Evolutionary conservation across 2,113 vertebrate genomes (phyloP).

Genomic region (Sitta europaea): DNA sequence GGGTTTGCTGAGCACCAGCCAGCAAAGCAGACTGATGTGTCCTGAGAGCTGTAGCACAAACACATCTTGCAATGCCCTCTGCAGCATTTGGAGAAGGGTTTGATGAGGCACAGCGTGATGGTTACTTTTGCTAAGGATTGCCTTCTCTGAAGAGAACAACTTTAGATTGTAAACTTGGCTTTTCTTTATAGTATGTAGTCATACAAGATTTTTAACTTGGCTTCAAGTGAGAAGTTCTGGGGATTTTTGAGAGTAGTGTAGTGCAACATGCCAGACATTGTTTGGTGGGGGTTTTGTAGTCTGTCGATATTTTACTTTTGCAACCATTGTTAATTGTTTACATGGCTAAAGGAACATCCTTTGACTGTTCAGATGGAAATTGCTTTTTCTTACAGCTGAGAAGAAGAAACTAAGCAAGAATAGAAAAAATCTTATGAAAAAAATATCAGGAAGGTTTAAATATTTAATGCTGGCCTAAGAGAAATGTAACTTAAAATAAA

Average conservation of each 20-base stretch:
- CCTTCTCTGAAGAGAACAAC: not conserved
- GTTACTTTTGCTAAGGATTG: not conserved
- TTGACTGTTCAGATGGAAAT: not conserved
- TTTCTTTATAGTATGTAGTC: not conserved
- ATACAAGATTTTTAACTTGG: not conserved
- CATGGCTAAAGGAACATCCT: not conserved
- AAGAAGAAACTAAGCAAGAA: not conserved
- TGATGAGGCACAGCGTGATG: not conserved
- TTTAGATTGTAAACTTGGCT: not conserved
- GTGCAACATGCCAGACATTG: not conserved
- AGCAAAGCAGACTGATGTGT: not conserved
- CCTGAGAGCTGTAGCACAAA: not conserved
- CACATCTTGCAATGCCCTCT: not conserved
- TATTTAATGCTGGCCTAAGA: not conserved
- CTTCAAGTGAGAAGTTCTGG: not conserved
- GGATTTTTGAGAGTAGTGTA: not conserved
- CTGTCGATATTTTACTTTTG: not conserved
- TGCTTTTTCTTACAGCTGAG: not conserved
- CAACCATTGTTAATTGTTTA: not conserved
- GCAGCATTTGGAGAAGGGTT: not conserved
- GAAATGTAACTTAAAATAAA: not conserved
- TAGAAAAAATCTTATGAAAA: not conserved
- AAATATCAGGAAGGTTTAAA: not conserved
- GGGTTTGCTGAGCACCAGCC: not conserved
- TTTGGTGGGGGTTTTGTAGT: not conserved